phyloP scores from a whole-genome alignment of 2,888 invertebrate genomes.

The Magallana nippona region DNA sequence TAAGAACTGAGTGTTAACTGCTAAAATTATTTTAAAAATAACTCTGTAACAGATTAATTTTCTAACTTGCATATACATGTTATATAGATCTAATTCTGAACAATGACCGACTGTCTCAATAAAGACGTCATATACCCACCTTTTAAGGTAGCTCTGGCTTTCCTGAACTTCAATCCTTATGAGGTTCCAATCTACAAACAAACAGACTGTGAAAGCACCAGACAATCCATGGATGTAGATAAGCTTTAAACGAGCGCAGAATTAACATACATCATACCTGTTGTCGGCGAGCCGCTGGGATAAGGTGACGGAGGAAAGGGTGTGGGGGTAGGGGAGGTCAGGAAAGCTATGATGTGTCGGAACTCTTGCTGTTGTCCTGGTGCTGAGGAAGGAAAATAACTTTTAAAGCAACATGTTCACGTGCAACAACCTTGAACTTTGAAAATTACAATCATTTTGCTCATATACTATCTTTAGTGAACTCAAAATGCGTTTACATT shows the following conservation, averaged over 20 bases:
- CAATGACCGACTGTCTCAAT: no score
- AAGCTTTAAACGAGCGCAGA: no score
- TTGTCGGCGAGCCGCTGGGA: neutral
- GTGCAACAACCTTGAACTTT: neutral
- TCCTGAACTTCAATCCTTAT: neutral
- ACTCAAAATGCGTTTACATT: no score
- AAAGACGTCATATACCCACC: neutral
- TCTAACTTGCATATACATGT: no score
- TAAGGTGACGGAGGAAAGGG: neutral
- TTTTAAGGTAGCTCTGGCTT: neutral
- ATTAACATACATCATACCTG: neutral
- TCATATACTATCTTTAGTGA: no score
- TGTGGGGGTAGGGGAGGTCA: neutral
- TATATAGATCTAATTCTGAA: no score
- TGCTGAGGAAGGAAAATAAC: neutral
- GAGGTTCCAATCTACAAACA: neutral
- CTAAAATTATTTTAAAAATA: no score
- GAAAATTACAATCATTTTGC: neutral
- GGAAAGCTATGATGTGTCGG: neutral
- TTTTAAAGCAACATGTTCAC: neutral
- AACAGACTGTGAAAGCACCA: neutral
- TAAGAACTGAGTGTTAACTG: no score
- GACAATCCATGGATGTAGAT: neutral
- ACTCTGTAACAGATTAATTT: no score
- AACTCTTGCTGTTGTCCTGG: slow-evolving; percentile 5